Evolutionary conservation across 2,888 invertebrate genomes (phyloP), one percentile per base, ranked within the genome.

Genomic region (Dryadula phaetusa): DNA sequence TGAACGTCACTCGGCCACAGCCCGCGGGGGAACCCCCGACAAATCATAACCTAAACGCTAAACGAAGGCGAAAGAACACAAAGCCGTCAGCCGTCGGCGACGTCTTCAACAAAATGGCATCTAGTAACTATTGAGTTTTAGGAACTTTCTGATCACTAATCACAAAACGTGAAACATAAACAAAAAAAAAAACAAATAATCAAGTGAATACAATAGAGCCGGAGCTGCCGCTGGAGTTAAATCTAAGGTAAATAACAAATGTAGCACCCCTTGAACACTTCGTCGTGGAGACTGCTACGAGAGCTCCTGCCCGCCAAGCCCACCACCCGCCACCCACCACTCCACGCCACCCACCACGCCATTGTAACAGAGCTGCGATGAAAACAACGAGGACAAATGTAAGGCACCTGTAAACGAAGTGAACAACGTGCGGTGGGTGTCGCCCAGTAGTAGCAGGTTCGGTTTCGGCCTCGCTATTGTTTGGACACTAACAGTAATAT

Each of bases 101-200:
- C 77, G 77, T 77, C 66, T 71, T 71, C 69, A 69, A 68, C 53
- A 70, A 69, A 87, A 90, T 90, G 91, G 90, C 90, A 90, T 86
- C 86, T 86, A 84, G 76, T 82, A 82, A 79, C 84, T 84, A 84
- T 83, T 82, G 83, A 85, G 82, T 84, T 80, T 83, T 90, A 91
- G 91, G 91, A 91, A 91, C 91, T 89, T 86, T 88, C 79, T 84
- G 83, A 75, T 76, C 72, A 75, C 73, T 84, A 85, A 86, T 86
- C 66, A 69, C 71, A 66, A 72, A n/a, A 71, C 66, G 66, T 64
- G 28, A 52, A 52, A 52, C n/a, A 16, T 8, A 10, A 32, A 52
- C 22, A 47, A 46, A 22, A 52, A 52, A 10, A 28, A 28, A 32
- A 6, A 3, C 12, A 28, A 28, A 28, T 4, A 28, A 28, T 6